Evolutionary conservation across 2,888 invertebrate species (phyloP), one percentile per base, ranked within the genome.

Genomic region (Drosophila affinis): DNA sequence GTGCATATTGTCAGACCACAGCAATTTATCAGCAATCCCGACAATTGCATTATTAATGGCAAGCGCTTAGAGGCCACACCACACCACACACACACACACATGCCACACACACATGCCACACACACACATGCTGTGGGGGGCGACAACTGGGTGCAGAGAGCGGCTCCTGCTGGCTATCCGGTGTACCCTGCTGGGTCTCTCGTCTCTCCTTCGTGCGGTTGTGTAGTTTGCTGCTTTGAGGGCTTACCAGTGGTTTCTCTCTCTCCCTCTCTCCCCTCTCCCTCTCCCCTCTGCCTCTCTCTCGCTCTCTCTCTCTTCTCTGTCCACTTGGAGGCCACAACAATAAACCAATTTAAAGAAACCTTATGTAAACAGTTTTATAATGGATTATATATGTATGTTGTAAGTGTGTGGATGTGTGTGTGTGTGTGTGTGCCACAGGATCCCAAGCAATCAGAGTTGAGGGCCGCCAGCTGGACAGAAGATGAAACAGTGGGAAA

Each of bases 311-410:
- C 3, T 34, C 57, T 17, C 14, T 47, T 18, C 34, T 7, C 7
- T 3, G n/a, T n/a, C 47, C 61, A 53, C 32, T 49, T 39, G 53
- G 27, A 48, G 49, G 56, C 62, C 71, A 64, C 72, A 76, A 88
- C 82, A 87, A 81, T 82, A 81, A 84, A 81, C 78, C 88, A 88
- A 89, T 88, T 87, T 89, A 81, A 81, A 77, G 88, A 89, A 89
- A 75, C 87, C 88, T 76, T 79, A 87, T 76, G 71, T 77, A 82
- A 82, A 87, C 87, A 84, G 85, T 68, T 78, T 87, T 76, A 78
- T 78, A 84, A 84, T 77, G 78, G 84, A 80, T 82, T 87, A 75
- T 75, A 78, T 79, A 72, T 75, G 80, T 75, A 52, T 71, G 17
- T 39, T 61, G 27, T 29, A 4, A 24, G 47, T 58, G 12, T 64